These are phyloP conservation scores for Triplophysa tibetana DNA, from an alignment of 2,113 vertebrate species.

Conservation along the genomic window DNA sequence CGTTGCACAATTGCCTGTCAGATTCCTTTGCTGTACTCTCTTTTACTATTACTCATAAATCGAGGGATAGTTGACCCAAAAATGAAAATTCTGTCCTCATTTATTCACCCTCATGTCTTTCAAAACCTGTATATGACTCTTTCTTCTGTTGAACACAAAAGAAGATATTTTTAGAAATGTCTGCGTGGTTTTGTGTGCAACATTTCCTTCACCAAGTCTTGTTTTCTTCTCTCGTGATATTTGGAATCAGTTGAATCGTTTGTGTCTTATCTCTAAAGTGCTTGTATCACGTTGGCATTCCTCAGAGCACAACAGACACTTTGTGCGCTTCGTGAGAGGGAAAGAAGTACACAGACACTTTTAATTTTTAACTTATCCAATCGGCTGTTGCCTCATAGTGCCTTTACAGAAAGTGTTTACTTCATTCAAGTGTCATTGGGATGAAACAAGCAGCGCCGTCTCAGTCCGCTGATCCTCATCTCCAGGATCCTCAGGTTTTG, in stretches of 20 bases:
- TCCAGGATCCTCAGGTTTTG: not conserved
- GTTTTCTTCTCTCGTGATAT: not conserved
- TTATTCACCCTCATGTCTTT: no score
- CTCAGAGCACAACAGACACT: conserved; percentile 9
- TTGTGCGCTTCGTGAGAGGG: not conserved
- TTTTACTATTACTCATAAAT: no score
- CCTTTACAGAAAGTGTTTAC: not conserved
- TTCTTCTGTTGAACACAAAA: no score
- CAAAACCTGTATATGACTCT: no score
- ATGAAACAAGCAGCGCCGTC: not conserved
- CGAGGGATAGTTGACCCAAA: no score
- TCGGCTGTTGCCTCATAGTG: not conserved
- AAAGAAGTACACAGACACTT: not conserved
- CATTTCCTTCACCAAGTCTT: not conserved
- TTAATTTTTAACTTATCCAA: not conserved
- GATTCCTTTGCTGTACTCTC: no score
- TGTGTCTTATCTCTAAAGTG: not conserved
- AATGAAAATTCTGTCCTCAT: no score
- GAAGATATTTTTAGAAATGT: no score
- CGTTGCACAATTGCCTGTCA: not conserved
- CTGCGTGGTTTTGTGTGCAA: not conserved
- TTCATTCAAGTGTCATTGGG: not conserved
- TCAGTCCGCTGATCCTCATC: not conserved
- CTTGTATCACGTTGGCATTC: conserved; percentile 11
- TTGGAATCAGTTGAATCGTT: not conserved